Evolutionary conservation across 2,888 invertebrate genomes (phyloP), one percentile per base, ranked within the genome.

Genomic region (Serripes groenlandicus): DNA sequence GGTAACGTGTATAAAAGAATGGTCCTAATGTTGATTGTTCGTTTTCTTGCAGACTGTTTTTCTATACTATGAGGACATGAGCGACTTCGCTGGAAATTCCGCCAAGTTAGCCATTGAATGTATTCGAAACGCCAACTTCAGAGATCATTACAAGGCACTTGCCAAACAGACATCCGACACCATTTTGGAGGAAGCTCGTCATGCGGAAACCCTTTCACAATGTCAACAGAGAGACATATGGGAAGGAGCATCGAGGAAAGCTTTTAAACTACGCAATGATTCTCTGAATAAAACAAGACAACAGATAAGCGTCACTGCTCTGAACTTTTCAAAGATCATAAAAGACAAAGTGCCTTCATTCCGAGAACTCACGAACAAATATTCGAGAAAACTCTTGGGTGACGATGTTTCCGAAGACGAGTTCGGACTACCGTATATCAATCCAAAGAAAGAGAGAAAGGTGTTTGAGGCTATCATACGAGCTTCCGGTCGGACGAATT

Each of bases 31-130:
- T n/a, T n/a, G n/a, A n/a, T n/a, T n/a, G n/a, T n/a, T n/a, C n/a
- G n/a, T n/a, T n/a, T n/a, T n/a, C n/a, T n/a, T n/a, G n/a, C n/a
- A n/a, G n/a, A n/a, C n/a, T n/a, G n/a, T n/a, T n/a, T n/a, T n/a
- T n/a, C n/a, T n/a, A n/a, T n/a, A n/a, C n/a, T n/a, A n/a, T n/a
- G n/a, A n/a, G n/a, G 56, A 4, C 9, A 80, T 80, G 80, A 80
- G 80, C 35, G 75, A 75, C 34, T 80, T 80, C 26, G 75, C 80
- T 15, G 80, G 80, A 34, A 75, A 80, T 37, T 80, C 80, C 9
- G 80, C 72, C 21, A 80, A 80, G 32, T 64, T 80, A 28, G 80
- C 80, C 5, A 37, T 80, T 11, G 80, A 80, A 23, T 71, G 80
- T 60, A 80, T 80, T 4, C 52, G 68, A 11, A 80, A 80, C 28